Evolutionary conservation across 92 coral and sea anemone species (phyloP).

Genomic region (Zoanthus solanderi): DNA sequence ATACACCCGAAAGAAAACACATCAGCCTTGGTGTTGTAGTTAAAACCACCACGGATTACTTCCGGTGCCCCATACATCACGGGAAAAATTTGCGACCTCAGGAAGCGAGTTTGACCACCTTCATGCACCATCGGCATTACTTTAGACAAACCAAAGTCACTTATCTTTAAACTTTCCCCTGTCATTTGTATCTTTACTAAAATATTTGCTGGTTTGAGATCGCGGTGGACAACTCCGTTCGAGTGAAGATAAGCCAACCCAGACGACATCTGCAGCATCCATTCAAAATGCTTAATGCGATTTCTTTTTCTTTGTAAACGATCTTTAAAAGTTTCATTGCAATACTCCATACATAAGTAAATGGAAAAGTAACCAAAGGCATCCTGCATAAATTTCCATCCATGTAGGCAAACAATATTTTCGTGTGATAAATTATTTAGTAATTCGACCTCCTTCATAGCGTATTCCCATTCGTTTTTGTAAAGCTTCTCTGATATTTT

Average conservation of each 20-base stretch:
- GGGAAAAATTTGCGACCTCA: background rate
- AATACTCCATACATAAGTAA: background rate
- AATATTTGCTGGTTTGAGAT: constrained; percentile 41
- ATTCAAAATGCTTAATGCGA: background rate
- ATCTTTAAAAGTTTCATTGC: constrained; percentile 1
- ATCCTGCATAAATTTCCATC: background rate
- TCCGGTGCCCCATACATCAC: constrained; percentile 1
- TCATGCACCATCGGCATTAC: background rate
- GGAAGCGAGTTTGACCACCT: too few species aligned
- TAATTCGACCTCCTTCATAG: background rate
- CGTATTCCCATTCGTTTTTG: too few species aligned
- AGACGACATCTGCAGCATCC: background rate
- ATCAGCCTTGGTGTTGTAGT: background rate
- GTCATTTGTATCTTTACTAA: constrained; percentile 16
- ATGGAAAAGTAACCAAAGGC: background rate
- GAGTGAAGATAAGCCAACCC: constrained; percentile 32
- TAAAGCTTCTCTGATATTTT: too few species aligned
- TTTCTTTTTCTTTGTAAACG: background rate
- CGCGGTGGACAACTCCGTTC: constrained; percentile 25
- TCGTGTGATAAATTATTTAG: background rate
- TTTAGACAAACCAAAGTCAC: constrained; percentile 13
- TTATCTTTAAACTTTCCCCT: background rate
- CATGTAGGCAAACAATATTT: background rate
- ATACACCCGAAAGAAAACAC: background rate
- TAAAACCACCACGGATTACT: background rate